Evolutionary conservation across 1,140 invertebrate species (phyloP).

Genomic region (Philopotamus ludificatus): DNA sequence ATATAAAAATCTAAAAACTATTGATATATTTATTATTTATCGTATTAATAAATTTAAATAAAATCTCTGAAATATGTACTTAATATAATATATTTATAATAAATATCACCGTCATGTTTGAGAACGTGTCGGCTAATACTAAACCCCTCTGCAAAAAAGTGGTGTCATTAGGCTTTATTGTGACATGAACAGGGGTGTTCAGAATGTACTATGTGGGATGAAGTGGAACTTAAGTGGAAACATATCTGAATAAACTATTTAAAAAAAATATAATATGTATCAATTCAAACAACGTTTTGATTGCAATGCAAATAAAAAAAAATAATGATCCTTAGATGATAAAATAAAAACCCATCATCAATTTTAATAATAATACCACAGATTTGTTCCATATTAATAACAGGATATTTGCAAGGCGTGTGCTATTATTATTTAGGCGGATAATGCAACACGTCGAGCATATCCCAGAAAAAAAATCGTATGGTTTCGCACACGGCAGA

Average conservation of each 20-base stretch:
- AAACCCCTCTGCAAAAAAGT: slow-evolving; percentile 29
- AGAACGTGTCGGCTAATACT: neutral
- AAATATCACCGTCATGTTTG: too few relatives aligned
- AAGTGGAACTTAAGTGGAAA: slow-evolving; percentile 28
- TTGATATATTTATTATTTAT: too few relatives aligned
- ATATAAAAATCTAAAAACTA: too few relatives aligned
- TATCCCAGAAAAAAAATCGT: neutral
- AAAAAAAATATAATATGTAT: neutral
- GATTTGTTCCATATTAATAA: too few relatives aligned
- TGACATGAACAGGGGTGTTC: slow-evolving; percentile 28
- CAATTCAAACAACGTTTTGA: too few relatives aligned
- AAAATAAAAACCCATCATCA: slow-evolving; percentile 1
- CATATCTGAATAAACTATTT: slow-evolving; percentile 22
- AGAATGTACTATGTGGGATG: slow-evolving; percentile 9
- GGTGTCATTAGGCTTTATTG: slow-evolving; percentile 39
- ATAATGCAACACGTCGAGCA: slow-evolving; percentile 5
- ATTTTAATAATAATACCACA: neutral
- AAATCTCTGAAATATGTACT: neutral
- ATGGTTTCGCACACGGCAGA: neutral
- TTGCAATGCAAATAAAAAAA: too few relatives aligned
- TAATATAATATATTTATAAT: neutral
- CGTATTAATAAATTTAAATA: neutral
- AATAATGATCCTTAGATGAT: neutral
- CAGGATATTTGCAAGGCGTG: slow-evolving; percentile 16
- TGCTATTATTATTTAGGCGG: slow-evolving; percentile 15